A percentile compares a stretch with the other conserved stretches of the same genome.
Evolutionary conservation across 2,113 vertebrate genomes (phyloP).

Genomic region (Varanus komodoensis): DNA sequence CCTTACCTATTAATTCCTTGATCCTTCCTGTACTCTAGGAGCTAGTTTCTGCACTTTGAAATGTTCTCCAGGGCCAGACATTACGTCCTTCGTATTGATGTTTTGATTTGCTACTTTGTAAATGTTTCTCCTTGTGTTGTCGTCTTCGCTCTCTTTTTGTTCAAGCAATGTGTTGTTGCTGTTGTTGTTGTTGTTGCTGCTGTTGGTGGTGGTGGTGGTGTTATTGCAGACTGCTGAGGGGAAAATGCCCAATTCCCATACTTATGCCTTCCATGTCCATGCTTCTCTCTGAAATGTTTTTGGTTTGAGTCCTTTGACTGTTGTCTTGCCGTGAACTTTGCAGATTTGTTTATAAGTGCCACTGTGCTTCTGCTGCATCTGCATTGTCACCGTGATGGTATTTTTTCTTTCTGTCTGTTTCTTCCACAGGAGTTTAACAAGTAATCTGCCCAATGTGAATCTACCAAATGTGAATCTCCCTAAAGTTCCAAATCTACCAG

Average conservation of each 20-base stretch:
- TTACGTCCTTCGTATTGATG: slow-evolving; percentile 46
- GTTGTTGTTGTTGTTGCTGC: slow-evolving; percentile 13
- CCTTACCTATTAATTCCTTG: neutral
- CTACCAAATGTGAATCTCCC: slow-evolving; percentile 99
- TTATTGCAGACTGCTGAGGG: slow-evolving; percentile 39
- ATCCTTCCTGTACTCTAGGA: neutral
- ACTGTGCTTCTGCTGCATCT: slow-evolving; percentile 92
- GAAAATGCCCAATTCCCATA: slow-evolving; percentile 33
- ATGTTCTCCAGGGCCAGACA: slow-evolving; percentile 51
- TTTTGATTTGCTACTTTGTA: slow-evolving; percentile 65
- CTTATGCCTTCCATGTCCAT: slow-evolving; percentile 67
- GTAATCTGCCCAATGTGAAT: slow-evolving; percentile 99
- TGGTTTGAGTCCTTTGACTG: slow-evolving; percentile 71
- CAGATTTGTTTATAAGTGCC: slow-evolving; percentile 82
- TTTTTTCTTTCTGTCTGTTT: slow-evolving; percentile 99
- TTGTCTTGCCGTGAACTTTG: slow-evolving; percentile 76
- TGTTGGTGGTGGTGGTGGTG: neutral
- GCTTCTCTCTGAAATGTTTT: slow-evolving; percentile 76
- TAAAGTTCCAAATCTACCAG: slow-evolving; percentile 99
- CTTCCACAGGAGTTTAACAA: slow-evolving; percentile 96
- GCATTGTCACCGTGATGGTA: slow-evolving; percentile 98
- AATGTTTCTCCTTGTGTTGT: slow-evolving; percentile 48
- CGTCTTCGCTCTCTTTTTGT: slow-evolving; percentile 39
- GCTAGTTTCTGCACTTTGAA: slow-evolving; percentile 67
- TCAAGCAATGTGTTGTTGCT: slow-evolving; percentile 38